Conservation (phyloP, 92 coral and sea anemone species). For the Diadumene lineata region DNA sequence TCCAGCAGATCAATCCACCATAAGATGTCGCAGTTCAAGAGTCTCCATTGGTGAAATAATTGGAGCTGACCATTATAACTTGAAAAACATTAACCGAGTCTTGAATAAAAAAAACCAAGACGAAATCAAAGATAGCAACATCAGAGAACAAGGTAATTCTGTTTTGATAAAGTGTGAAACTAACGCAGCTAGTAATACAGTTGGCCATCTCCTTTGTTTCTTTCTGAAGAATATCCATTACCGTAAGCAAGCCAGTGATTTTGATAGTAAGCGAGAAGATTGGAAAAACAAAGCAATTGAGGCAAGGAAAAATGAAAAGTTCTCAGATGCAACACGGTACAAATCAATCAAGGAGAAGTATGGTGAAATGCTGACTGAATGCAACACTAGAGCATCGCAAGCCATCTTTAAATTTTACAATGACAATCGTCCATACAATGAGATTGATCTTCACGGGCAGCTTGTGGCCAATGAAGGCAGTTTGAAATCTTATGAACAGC, state of each 20-base stretch:
- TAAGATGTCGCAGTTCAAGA: not conserved
- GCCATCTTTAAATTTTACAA: conserved; percentile 32
- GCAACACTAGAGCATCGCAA: conserved; percentile 25
- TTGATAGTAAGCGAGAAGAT: conserved; percentile 13
- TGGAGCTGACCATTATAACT: conserved; percentile 24
- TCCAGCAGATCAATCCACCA: not conserved
- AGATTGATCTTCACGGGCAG: conserved; percentile 42
- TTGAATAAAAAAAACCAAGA: not conserved
- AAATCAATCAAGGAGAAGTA: conserved; percentile 18
- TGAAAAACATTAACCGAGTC: conserved; percentile 41
- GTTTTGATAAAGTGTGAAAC: not conserved
- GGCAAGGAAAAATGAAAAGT: not conserved
- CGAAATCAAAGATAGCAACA: not conserved
- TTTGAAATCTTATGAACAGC: not conserved
- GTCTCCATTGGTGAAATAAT: conserved; percentile 3
- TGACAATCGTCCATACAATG: conserved; percentile 29
- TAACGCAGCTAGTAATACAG: not conserved
- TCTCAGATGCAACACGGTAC: conserved; percentile 6
- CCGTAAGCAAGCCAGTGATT: conserved; percentile 21
- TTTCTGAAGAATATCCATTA: conserved; percentile 4
- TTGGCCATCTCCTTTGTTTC: not conserved
- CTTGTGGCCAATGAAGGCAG: conserved; percentile 22
- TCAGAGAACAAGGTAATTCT: not conserved
- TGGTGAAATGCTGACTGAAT: conserved; percentile 20
- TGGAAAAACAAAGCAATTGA: conserved; percentile 30